These are phyloP conservation scores for Syngnathoides biaculeatus DNA, from an alignment of 2,113 vertebrate species.

Conservation along the genomic window DNA sequence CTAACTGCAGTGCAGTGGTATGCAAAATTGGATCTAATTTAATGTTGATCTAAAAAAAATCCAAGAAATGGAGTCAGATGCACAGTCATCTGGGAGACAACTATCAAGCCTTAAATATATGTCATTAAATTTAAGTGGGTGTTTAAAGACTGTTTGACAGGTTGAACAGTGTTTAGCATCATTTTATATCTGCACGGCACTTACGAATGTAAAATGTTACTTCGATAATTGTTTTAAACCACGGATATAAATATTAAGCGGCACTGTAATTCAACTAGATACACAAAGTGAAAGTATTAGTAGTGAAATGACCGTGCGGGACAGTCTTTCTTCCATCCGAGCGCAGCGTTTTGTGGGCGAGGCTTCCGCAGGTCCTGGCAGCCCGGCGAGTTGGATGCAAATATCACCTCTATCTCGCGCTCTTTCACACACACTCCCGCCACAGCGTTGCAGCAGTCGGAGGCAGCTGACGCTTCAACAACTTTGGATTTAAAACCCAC, in stretches of 20 bases:
- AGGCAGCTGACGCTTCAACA: constrained; percentile 60
- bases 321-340: constrained; percentile 59
- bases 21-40: too few species aligned
- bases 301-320: constrained; percentile 27
- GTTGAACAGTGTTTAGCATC: neutral
- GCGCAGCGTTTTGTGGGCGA: constrained; percentile 51
- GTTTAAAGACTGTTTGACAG: too few species aligned
- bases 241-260: neutral
- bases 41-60: too few species aligned
- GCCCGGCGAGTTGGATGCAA: constrained; percentile 64
- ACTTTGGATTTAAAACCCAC: constrained; percentile 62
- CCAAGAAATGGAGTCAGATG: too few species aligned
- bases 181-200: neutral
- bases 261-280: neutral
- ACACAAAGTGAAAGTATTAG: neutral
- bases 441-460: constrained; percentile 49
- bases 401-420: constrained; percentile 49
- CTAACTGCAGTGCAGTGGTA: too few species aligned
- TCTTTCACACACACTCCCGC: constrained; percentile 3
- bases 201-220: neutral
- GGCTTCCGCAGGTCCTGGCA: constrained; percentile 55
- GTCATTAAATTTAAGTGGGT: too few species aligned
- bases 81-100: too few species aligned
- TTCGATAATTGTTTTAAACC: neutral
- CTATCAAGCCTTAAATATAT: too few species aligned